Evolutionary conservation across 1,140 invertebrate genomes (phyloP).

Genomic region (Chelonus insularis): DNA sequence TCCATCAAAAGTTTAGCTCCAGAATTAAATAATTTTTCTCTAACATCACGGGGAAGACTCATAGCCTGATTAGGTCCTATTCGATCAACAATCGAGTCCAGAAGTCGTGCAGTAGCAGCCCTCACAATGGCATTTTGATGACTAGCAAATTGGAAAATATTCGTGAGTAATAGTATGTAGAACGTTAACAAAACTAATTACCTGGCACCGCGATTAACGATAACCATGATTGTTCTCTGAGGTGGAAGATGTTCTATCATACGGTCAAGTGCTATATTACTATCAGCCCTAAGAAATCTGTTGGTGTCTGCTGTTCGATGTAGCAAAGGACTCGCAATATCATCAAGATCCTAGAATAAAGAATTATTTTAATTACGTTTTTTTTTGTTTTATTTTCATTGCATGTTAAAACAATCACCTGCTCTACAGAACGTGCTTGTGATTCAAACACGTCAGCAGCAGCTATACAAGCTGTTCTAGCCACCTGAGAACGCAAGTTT

Average conservation of each 20-base stretch:
- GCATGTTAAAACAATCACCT: slow-evolving; percentile 63
- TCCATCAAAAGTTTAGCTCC: slow-evolving; percentile 84
- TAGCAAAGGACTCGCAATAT: slow-evolving; percentile 76
- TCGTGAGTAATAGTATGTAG: background rate
- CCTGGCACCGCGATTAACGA: slow-evolving; percentile 68
- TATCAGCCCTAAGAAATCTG: slow-evolving; percentile 86
- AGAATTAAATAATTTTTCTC: slow-evolving; percentile 77
- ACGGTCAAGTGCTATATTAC: slow-evolving; percentile 76
- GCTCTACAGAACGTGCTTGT: slow-evolving; percentile 74
- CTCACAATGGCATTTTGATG: slow-evolving; percentile 87
- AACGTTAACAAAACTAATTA: slow-evolving; percentile 49
- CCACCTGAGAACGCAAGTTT: slow-evolving; percentile 89
- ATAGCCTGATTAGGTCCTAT: slow-evolving; percentile 76
- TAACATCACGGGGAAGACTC: slow-evolving; percentile 73
- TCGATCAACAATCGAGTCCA: slow-evolving; percentile 70
- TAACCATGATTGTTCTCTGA: slow-evolving; percentile 62
- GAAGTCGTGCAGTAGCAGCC: slow-evolving; percentile 76
- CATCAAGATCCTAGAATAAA: slow-evolving; percentile 76
- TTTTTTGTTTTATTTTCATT: no score
- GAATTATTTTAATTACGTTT: slow-evolving; percentile 5
- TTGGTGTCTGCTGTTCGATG: slow-evolving; percentile 91
- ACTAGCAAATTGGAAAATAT: slow-evolving; percentile 54
- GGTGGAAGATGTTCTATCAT: slow-evolving; percentile 75
- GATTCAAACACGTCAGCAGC: slow-evolving; percentile 76
- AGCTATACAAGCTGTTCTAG: slow-evolving; percentile 79